Evolutionary conservation across 1,140 invertebrate genomes (phyloP), one percentile per base, ranked within the genome.

Genomic region (Nixonia krombeini): DNA sequence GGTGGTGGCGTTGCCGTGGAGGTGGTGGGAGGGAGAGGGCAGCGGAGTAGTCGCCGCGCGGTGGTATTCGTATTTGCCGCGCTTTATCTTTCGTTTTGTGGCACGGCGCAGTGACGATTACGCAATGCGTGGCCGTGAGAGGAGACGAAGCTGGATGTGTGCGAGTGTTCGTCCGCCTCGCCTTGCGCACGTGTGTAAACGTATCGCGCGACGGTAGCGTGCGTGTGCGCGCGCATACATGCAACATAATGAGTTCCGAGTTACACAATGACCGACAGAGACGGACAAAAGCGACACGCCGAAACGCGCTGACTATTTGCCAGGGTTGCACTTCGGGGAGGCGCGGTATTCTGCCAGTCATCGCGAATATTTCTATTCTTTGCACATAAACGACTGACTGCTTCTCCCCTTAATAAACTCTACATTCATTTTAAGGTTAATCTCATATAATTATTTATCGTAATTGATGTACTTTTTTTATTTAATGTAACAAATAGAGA

Each of bases 61-160:
- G 42, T 21, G 42, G 55, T 57, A 67, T 73, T 72, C 59, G 73
- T 79, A 80, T 73, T 75, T 66, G 67, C 68, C 61, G 63, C 70
- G 70, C 66, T 78, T 75, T 70, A 70, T 82, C 72, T 69, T 73
- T 78, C 73, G 65, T 77, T 78, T 79, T 76, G 68, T 75, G 72
- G 74, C 75, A 70, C 73, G 68, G 74, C 70, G 74, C 74, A 74
- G 70, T 76, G 74, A 59, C 72, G 77, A 81, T 83, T 83, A 83
- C 80, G 81, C 80, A 84, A 83, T 77, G 76, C 75, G 75, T 83
- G 81, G 79, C 79, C 81, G 80, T 83, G 81, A 81, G 81, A 79
- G 79, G 71, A 74, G 71, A 70, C 70, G 74, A 75, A 71, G 68
- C 57, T 73, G 66, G 55, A 53, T 62, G 58, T 15, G 12, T 37